These are phyloP conservation scores for Chlorops oryzae DNA, from an alignment of 1,140 invertebrate genomes.

Conservation along the genomic window DNA sequence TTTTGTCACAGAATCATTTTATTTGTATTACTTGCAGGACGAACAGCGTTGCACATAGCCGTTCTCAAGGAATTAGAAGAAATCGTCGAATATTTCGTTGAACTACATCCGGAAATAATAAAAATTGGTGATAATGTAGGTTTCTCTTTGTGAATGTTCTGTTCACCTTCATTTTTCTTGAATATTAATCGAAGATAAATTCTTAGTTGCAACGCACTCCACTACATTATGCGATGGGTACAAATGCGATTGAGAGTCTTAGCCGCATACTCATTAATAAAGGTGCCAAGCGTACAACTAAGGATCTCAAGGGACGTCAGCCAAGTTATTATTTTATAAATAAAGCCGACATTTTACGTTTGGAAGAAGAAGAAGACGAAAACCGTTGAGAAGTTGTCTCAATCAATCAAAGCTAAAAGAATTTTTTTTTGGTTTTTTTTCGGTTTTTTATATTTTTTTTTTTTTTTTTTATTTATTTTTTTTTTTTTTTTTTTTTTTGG, in stretches of 20 bases:
- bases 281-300: conserved; percentile 72
- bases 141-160: conserved; percentile 12
- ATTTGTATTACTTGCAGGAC: conserved; percentile 32
- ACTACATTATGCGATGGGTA: conserved; percentile 84
- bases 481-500: too few relatives aligned
- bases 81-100: conserved; percentile 67
- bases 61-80: conserved; percentile 73
- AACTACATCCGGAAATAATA: conserved; percentile 65
- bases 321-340: conserved; percentile 91
- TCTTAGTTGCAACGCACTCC: conserved; percentile 78
- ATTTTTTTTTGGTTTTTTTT: neutral
- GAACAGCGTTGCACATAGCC: conserved; percentile 73
- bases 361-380: conserved; percentile 75
- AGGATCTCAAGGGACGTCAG: conserved; percentile 81
- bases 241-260: conserved; percentile 72
- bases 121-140: conserved; percentile 79
- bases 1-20: neutral
- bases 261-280: conserved; percentile 72
- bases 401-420: neutral
- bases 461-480: neutral
- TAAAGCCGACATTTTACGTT: conserved; percentile 72
- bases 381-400: conserved; percentile 25
- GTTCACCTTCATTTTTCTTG: neutral
- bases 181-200: too few relatives aligned
- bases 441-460: neutral